These are phyloP conservation scores for Yponomeuta plumbellus DNA, from an alignment of 2,888 invertebrate species.

Conservation along the genomic window DNA sequence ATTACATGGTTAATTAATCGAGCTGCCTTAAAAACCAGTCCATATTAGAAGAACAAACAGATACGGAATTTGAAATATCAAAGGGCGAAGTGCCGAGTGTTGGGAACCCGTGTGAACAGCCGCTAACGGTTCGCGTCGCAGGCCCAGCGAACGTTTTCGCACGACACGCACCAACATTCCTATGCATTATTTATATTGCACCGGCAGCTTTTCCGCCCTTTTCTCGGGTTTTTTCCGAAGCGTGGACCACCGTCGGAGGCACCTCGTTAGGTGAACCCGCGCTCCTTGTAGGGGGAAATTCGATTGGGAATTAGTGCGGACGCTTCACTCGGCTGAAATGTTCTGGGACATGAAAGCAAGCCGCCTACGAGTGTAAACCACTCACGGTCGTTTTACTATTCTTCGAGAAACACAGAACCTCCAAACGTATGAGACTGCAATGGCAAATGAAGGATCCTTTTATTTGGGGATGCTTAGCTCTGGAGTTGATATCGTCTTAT, in stretches of 20 bases:
- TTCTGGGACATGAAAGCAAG: not conserved
- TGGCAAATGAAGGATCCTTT: too few relatives aligned
- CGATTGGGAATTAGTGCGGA: not conserved
- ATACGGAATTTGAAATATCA: not conserved
- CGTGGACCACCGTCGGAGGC: constrained; percentile 30
- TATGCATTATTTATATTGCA: constrained; percentile 61
- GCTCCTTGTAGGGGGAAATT: constrained; percentile 9
- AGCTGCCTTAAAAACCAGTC: not conserved
- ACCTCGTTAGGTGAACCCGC: constrained; percentile 6
- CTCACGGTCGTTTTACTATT: not conserved
- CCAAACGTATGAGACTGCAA: not conserved
- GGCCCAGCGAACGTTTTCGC: constrained; percentile 51
- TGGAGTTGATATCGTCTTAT: too few relatives aligned
- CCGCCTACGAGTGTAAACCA: not conserved
- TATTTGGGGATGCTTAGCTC: too few relatives aligned
- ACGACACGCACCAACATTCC: constrained; percentile 52
- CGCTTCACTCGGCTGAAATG: not conserved
- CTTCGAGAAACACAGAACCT: too few relatives aligned
- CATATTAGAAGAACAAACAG: not conserved
- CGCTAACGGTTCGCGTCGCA: constrained; percentile 37
- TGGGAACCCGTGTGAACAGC: constrained; percentile 23
- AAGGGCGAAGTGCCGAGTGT: not conserved
- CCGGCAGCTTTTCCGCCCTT: constrained; percentile 59
- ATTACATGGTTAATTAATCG: constrained; percentile 3
- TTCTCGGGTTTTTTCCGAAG: constrained; percentile 47